Conservation (phyloP, 1,140 invertebrate species). For the Andricus grossulariae region DNA sequence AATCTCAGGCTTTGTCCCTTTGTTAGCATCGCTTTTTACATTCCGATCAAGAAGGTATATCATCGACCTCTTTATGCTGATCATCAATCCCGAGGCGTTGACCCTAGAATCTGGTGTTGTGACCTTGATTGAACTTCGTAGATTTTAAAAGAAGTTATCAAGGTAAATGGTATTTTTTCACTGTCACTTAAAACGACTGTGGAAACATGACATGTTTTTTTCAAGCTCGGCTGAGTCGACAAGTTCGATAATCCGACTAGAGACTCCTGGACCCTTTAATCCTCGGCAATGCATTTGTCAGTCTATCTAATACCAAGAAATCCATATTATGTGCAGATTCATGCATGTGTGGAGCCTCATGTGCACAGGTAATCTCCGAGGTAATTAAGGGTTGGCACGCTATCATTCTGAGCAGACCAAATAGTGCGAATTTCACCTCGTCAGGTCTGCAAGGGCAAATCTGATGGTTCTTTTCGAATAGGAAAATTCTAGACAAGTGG, state of each 20-base stretch:
- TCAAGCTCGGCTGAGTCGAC: slow-evolving; percentile 9
- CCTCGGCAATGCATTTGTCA: slow-evolving; percentile 51
- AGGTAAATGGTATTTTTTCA: slow-evolving; percentile 8
- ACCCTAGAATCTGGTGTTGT: not conserved
- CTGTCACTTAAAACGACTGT: not conserved
- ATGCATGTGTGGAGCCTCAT: not conserved
- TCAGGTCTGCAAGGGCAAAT: not conserved
- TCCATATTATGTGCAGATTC: not conserved
- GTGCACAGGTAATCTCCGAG: slow-evolving; percentile 38
- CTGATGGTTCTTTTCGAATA: not conserved
- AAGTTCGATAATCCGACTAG: slow-evolving; percentile 47
- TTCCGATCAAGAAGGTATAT: too few species aligned
- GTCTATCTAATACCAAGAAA: slow-evolving; percentile 26
- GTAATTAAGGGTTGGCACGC: slow-evolving; percentile 36
- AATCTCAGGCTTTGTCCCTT: too few species aligned
- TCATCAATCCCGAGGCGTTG: not conserved
- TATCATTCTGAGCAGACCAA: not conserved
- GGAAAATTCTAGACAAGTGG: not conserved
- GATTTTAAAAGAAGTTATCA: slow-evolving; percentile 1
- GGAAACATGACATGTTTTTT: not conserved
- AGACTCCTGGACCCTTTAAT: slow-evolving; percentile 45
- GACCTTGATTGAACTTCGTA: not conserved
- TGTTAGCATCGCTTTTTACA: too few species aligned
- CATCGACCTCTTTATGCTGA: too few species aligned
- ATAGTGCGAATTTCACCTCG: not conserved